These are phyloP conservation scores for Eulemur coronatus DNA, from an alignment of 2,797 vertebrate species.

Conservation along the genomic window DNA sequence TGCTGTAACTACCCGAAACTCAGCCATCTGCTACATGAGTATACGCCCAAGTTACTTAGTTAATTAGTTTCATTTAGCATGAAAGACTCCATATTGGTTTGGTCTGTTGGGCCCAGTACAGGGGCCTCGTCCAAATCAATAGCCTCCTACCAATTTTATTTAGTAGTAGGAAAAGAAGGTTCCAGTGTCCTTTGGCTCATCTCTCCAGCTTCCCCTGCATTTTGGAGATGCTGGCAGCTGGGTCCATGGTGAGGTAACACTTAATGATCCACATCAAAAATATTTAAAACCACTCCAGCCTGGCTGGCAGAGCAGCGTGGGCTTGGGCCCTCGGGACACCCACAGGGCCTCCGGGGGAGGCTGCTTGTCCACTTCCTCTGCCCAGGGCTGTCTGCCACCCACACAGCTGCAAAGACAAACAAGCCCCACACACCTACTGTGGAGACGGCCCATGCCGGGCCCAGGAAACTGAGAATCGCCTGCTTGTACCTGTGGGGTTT, in stretches of 20 bases:
- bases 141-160: neutral
- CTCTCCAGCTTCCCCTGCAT: neutral
- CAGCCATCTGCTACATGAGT: neutral
- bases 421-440: accelerated
- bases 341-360: neutral
- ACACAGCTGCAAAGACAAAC: neutral
- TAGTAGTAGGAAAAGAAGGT: neutral
- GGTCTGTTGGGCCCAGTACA: neutral
- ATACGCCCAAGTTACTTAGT: neutral
- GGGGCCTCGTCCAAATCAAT: neutral
- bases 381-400: neutral
- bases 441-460: neutral
- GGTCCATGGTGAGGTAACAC: neutral
- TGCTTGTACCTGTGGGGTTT: neutral
- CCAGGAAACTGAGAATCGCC: neutral
- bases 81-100: neutral
- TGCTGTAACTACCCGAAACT: neutral
- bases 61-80: neutral
- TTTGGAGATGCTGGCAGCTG: neutral
- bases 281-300: neutral
- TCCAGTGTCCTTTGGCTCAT: neutral
- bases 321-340: neutral
- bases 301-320: neutral
- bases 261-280: neutral
- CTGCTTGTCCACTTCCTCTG: neutral